Evolutionary conservation across 2,797 vertebrate genomes (phyloP).

Genomic region (Myiothlypis coronata): DNA sequence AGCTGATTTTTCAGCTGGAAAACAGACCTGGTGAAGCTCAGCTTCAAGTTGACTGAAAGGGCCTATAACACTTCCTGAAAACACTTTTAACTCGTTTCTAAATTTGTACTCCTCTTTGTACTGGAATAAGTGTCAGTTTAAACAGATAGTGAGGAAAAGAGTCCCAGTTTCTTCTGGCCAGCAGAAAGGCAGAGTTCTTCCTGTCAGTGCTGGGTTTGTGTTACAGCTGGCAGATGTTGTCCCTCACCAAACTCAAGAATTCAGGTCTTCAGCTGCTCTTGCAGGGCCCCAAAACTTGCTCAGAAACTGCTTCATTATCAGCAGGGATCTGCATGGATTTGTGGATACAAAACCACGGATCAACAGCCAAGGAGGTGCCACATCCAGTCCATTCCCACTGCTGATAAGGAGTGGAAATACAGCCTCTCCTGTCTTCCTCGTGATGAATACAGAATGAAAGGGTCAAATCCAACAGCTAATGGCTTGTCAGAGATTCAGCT

Average conservation of each 20-base stretch:
- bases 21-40: neutral
- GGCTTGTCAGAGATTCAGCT: constrained; percentile 44
- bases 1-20: neutral
- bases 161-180: neutral
- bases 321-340: neutral
- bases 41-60: neutral
- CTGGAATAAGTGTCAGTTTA: neutral
- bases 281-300: neutral
- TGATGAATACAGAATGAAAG: constrained; percentile 26
- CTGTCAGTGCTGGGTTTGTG: accelerated
- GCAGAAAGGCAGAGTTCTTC: neutral
- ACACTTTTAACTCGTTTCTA: neutral
- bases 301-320: neutral
- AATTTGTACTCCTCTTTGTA: neutral
- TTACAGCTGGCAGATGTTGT: neutral
- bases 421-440: neutral
- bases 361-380: neutral
- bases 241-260: neutral
- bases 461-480: constrained; percentile 43
- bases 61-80: neutral
- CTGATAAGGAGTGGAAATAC: neutral
- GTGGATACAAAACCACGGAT: accelerated
- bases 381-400: neutral
- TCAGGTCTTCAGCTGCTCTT: neutral
- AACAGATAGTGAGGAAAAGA: neutral